Evolutionary conservation across 2,888 invertebrate species (phyloP), one percentile per base, ranked within the genome.

Genomic region (Melinaea marsaeus): DNA sequence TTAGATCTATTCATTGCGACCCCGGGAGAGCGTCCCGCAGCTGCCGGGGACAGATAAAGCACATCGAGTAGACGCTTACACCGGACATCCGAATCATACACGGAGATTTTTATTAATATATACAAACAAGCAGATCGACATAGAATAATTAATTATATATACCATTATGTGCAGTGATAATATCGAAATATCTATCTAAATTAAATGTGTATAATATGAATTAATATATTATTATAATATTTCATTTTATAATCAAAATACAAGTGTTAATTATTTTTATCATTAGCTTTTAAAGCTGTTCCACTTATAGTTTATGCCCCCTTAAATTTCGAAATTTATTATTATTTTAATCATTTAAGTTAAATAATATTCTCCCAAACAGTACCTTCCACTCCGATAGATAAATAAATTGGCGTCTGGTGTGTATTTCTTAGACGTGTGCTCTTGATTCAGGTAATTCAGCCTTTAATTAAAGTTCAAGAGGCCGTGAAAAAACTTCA

Each of bases 391-490:
- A 22, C 22, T 22, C 32, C 1, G 51, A 7, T 51, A 51, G 7
- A n/a, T 48, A 32, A 51, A 51, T 51, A 51, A 51, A 48, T 22
- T 48, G 51, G 22, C 51, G 32, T 9, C 7, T 3, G 51, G 47
- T 60, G 60, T 60, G 62, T 45, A 54, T 51, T 47, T 48, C 60
- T 66, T 9, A 63, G 60, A 66, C 64, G 66, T 58, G 61, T 69
- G 70, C 70, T 63, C 71, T 71, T 67, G 68, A 71, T 72, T 73
- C 68, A 69, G 70, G 70, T 73, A 70, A 73, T 74, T 72, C 67
- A 69, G 68, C 81, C 85, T 87, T 85, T 86, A 88, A 88, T 89
- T 88, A 86, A 86, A 87, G 84, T 83, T 84, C 83, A 88, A 83
- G 82, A 78, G 79, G 74, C 84, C 88, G 86, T 88, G 85, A 87